Conservation (phyloP, 2,888 invertebrate genomes). For the Penaeus monodon region DNA sequence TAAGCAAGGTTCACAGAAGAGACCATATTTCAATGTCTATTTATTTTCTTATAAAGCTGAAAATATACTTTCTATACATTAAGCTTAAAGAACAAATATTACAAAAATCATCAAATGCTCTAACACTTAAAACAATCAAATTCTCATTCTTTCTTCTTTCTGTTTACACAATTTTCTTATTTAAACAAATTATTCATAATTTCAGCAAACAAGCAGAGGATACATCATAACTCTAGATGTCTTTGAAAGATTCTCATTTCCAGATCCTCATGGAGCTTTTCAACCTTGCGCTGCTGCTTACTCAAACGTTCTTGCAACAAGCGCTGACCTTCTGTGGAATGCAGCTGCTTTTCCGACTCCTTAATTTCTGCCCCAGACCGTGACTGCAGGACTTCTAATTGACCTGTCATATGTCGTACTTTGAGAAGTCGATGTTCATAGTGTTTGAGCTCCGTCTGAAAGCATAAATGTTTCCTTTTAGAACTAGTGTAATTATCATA, state of each 20-base stretch:
- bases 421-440: constrained; percentile 89
- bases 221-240: constrained; percentile 80
- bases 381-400: constrained; percentile 80
- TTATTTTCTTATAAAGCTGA: too few relatives aligned
- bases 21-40: too few relatives aligned
- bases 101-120: too few relatives aligned
- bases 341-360: constrained; percentile 78
- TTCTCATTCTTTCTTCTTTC: too few relatives aligned
- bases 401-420: constrained; percentile 84
- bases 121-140: too few relatives aligned
- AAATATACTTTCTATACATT: too few relatives aligned
- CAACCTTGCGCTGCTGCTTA: constrained; percentile 85
- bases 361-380: constrained; percentile 73
- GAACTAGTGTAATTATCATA: background rate
- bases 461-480: constrained; percentile 27
- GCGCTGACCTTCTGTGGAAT: constrained; percentile 60
- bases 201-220: too few relatives aligned
- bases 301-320: constrained; percentile 68
- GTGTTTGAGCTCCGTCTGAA: constrained; percentile 84
- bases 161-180: background rate
- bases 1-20: too few relatives aligned
- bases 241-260: constrained; percentile 82
- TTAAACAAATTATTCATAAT: too few relatives aligned
- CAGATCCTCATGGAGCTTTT: constrained; percentile 85
- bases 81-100: too few relatives aligned